Percentiles rank a stretch among this genome's conserved stretches.
Evolutionary conservation across 2,113 vertebrate species (phyloP).

Genomic region (Sphyrna mokarran): DNA sequence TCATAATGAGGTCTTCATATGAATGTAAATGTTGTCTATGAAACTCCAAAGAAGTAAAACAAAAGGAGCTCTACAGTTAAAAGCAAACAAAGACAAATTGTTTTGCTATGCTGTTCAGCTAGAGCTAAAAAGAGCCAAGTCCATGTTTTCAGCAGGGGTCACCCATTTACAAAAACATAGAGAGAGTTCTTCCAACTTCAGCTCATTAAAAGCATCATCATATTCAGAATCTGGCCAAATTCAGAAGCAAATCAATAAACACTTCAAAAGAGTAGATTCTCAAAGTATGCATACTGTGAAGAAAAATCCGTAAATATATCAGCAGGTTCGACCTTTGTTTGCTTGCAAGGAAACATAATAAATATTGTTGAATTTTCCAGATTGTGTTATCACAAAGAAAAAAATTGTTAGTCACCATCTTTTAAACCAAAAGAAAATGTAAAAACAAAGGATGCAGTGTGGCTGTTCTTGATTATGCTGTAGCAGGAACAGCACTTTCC

Average conservation of each 20-base stretch:
- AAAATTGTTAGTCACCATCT: background rate
- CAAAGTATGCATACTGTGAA: background rate
- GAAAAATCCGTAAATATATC: background rate
- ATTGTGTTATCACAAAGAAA: background rate
- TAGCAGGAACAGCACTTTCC: conserved; percentile 14
- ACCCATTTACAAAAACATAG: background rate
- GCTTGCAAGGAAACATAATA: background rate
- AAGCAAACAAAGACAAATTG: background rate
- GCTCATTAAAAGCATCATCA: background rate
- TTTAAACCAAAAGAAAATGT: background rate
- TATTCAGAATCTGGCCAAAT: background rate
- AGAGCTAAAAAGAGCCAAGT: background rate
- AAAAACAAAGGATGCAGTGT: conserved; percentile 24
- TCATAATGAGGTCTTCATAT: background rate
- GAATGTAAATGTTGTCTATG: background rate
- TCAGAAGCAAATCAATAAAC: background rate
- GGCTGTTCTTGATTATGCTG: background rate
- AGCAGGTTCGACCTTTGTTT: background rate
- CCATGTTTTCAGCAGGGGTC: background rate
- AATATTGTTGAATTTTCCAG: background rate
- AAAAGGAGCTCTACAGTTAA: background rate
- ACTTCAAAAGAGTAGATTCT: background rate
- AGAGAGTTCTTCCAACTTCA: too few relatives aligned
- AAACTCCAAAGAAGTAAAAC: background rate
- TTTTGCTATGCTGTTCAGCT: background rate